These are phyloP conservation scores for Orthonyx spaldingii DNA, from an alignment of 2,113 vertebrate species.

Conservation along the genomic window DNA sequence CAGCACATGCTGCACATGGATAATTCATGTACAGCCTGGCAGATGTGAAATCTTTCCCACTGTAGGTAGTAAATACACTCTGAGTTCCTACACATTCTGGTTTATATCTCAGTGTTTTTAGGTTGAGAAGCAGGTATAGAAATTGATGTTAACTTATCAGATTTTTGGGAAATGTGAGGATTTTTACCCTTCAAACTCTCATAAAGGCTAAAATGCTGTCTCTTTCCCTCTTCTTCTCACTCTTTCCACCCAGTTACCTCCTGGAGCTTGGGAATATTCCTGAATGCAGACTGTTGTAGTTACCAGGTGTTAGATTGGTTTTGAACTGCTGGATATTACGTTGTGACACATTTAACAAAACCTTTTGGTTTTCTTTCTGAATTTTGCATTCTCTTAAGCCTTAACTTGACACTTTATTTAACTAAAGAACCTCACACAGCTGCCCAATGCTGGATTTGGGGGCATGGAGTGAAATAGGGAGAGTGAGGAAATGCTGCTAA, in stretches of 20 bases:
- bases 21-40: not conserved
- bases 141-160: not conserved
- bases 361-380: not conserved
- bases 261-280: not conserved
- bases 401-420: not conserved
- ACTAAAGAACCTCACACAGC: not conserved
- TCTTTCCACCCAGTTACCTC: not conserved
- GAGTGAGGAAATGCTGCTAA: not conserved
- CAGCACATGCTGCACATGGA: not conserved
- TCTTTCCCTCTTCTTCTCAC: not conserved
- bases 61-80: not conserved
- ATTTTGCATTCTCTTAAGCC: not conserved
- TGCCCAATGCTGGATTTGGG: not conserved
- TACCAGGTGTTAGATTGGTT: not conserved
- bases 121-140: not conserved
- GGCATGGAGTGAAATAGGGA: not conserved
- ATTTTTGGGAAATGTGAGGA: not conserved
- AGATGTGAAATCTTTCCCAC: not conserved
- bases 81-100: not conserved
- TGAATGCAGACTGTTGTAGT: not conserved
- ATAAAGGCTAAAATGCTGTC: not conserved
- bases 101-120: accelerated
- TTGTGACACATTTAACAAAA: not conserved
- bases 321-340: not conserved
- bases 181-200: not conserved